phyloP scores from a whole-genome alignment of 2,888 invertebrate species.

The Brachyopa scutellaris region DNA sequence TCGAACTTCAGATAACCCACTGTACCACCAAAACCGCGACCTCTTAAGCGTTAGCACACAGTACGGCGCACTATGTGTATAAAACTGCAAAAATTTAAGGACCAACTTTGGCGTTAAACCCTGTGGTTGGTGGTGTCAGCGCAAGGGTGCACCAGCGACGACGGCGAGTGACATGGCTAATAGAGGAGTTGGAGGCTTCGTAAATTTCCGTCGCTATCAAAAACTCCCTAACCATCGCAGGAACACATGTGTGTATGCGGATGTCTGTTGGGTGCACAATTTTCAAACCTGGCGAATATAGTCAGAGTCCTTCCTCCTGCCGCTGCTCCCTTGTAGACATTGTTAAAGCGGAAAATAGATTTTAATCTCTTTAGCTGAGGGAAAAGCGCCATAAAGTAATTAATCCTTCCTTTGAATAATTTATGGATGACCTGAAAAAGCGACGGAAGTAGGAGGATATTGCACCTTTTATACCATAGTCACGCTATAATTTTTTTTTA shows the following conservation, averaged over 20 bases:
- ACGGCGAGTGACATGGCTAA: conserved; percentile 44
- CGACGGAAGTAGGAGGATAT: background rate
- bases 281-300: background rate
- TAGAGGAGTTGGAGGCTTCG: conserved; percentile 45
- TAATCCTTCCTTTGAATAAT: conserved; percentile 56
- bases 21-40: conserved; percentile 49
- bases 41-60: conserved; percentile 34
- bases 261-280: conserved; percentile 5
- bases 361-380: conserved; percentile 45
- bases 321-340: conserved; percentile 12
- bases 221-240: background rate
- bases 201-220: conserved; percentile 46
- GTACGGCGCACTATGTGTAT: conserved; percentile 14
- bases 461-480: conserved; percentile 2
- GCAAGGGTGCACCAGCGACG: conserved; percentile 17
- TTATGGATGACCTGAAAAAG: conserved; percentile 14
- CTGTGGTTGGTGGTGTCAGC: conserved; percentile 47
- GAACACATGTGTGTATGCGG: background rate
- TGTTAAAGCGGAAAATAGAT: conserved; percentile 53
- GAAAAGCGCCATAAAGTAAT: conserved; percentile 55
- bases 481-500: background rate
- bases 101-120: conserved; percentile 56
- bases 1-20: conserved; percentile 39
- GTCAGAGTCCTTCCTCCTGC: background rate
- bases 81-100: conserved; percentile 42